These are phyloP conservation scores for Ciona savignyi DNA, from an alignment of 23 tunicate genomes.

Conservation along the genomic window DNA sequence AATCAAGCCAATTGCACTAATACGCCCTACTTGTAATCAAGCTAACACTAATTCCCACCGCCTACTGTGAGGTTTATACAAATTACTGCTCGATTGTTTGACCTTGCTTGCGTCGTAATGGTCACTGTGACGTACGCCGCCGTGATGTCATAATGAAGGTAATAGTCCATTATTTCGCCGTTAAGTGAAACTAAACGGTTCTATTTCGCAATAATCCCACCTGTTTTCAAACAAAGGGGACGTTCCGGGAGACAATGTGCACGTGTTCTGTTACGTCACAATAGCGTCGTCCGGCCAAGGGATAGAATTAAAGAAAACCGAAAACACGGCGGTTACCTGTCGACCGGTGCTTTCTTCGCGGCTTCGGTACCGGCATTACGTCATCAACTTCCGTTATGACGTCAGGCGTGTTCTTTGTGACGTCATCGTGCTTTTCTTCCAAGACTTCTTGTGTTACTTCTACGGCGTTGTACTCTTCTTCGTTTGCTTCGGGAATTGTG, in stretches of 20 bases:
- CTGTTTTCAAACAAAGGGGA: background rate
- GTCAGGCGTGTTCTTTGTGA: background rate
- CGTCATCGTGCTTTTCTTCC: no score
- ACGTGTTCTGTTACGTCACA: background rate
- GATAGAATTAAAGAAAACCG: no score
- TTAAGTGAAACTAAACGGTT: background rate
- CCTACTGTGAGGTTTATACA: no score
- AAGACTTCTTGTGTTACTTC: background rate
- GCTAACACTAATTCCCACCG: no score
- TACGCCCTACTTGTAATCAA: no score
- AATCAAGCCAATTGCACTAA: no score
- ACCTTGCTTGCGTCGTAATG: background rate
- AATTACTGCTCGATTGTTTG: no score
- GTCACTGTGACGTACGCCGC: background rate
- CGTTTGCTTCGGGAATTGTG: background rate
- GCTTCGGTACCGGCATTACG: conserved; percentile 10
- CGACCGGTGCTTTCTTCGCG: background rate
- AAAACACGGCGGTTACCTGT: background rate
- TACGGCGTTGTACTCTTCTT: background rate
- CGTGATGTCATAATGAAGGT: background rate
- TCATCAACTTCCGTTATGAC: conserved; percentile 3
- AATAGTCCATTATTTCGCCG: background rate
- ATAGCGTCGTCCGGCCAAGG: background rate
- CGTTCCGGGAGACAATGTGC: background rate
- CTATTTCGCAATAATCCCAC: background rate